phyloP scores from a whole-genome alignment of 2,113 vertebrate genomes.

The Eublepharis macularius region DNA sequence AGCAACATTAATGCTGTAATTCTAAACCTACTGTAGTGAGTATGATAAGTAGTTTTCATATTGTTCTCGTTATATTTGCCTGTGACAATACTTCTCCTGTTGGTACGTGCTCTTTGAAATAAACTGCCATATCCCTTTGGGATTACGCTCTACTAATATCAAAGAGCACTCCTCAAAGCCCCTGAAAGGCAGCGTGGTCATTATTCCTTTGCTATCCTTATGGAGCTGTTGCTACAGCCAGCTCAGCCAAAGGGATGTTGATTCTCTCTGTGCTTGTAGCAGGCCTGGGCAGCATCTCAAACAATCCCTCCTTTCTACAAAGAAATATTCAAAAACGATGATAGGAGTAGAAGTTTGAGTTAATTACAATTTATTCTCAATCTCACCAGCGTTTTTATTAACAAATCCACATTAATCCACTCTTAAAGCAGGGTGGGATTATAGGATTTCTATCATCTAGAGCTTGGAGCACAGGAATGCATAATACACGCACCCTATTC shows the following conservation, averaged over 20 bases:
- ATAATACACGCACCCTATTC: conserved; percentile 72
- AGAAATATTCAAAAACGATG: conserved; percentile 64
- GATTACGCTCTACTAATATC: neutral
- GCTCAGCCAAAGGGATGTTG: neutral
- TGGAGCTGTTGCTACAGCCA: neutral
- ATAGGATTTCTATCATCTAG: conserved; percentile 79
- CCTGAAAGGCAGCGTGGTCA: conserved; percentile 10
- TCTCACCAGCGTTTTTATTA: conserved; percentile 80
- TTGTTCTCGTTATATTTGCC: neutral
- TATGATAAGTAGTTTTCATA: neutral
- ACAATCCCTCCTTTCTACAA: conserved; percentile 49
- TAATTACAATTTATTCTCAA: conserved; percentile 80
- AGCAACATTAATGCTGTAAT: neutral
- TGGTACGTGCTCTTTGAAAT: neutral
- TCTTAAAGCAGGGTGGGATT: conserved; percentile 78
- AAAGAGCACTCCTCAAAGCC: neutral
- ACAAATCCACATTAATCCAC: conserved; percentile 82
- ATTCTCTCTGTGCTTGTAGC: neutral
- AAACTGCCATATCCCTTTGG: neutral
- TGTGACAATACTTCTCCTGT: neutral
- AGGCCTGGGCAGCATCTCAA: neutral
- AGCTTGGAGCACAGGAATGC: conserved; percentile 72
- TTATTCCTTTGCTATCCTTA: neutral
- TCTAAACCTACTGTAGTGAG: neutral
- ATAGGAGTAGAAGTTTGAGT: conserved; percentile 66